Evolutionary conservation across 2,888 invertebrate genomes (phyloP), one percentile per base, ranked within the genome.

Genomic region (Lypha dubia): DNA sequence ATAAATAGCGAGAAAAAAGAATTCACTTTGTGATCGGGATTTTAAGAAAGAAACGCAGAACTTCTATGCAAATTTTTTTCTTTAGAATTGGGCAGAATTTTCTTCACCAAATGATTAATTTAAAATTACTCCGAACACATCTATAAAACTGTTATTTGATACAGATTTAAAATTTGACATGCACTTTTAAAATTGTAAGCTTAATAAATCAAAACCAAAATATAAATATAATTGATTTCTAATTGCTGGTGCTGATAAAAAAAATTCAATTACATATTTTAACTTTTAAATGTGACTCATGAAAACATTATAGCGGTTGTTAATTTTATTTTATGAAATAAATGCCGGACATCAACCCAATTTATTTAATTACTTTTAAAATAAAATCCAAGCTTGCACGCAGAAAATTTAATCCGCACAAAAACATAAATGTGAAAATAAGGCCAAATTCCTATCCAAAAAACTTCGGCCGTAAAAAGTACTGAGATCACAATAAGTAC

Each of bases 281-380:
- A 17, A 17, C 32, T 58, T 58, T 58, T 35, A 17, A 35, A 3
- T 58, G 24, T 58, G 58, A 35, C 8, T 56, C 56, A 56, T 28
- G 15, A 53, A 6, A 38, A 7, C 24, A 24, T 53, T 53, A 7
- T 24, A 28, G 24, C 8, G 28, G 9, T 53, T 58, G 32, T 58
- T 17, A 58, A n/a, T 35, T 38, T 35, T 58, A 11, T 35, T 9
- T 58, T 17, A 35, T 6, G 24, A 11, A 22, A 58, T 11, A 7
- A 58, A 20, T 3, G 3, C 9, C 7, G 9, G 3, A 17, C 58
- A 35, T 35, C n/a, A 56, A 15, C 56, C 56, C 28, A n/a, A 56
- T 28, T 56, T 28, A 56, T 28, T 56, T 56, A 28, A 56, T 56
- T 56, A 22, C 28, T 5, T 35, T 58, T 35, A 35, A 58, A 17